Percentiles rank a stretch among this genome's conserved stretches.
Conservation (phyloP, 2,888 invertebrate species). For the Busseola fusca region DNA sequence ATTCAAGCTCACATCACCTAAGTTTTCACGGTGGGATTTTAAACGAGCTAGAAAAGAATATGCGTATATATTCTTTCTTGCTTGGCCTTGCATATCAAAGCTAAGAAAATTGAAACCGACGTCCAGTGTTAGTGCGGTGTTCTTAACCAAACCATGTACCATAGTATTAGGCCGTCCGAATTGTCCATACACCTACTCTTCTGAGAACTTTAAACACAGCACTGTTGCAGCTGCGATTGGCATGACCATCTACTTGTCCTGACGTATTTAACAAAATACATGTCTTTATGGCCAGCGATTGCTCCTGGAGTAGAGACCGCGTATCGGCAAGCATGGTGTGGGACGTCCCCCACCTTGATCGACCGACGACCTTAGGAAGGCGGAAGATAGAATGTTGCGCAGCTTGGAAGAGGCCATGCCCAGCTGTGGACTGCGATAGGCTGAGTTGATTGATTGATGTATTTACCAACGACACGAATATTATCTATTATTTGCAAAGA, state of each 20-base stretch:
- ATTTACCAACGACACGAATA: background rate
- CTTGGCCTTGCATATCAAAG: background rate
- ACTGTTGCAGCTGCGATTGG: background rate
- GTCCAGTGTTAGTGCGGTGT: background rate
- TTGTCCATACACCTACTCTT: background rate
- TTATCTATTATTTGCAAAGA: background rate
- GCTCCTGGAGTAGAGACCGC: background rate
- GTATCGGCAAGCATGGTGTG: background rate
- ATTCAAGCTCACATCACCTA: background rate
- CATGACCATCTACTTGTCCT: background rate
- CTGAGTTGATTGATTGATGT: background rate
- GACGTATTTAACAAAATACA: background rate
- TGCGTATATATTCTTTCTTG: no score
- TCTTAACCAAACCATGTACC: background rate
- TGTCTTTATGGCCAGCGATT: background rate
- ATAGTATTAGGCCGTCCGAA: background rate
- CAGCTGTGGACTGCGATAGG: background rate
- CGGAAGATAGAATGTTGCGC: background rate
- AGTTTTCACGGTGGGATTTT: background rate
- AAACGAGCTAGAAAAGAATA: background rate
- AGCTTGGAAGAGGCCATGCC: background rate
- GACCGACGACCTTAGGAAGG: background rate
- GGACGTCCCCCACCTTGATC: background rate
- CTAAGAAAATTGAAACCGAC: background rate
- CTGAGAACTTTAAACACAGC: background rate